Conservation (phyloP, 1,140 invertebrate genomes). For the Micrasema longulum region DNA sequence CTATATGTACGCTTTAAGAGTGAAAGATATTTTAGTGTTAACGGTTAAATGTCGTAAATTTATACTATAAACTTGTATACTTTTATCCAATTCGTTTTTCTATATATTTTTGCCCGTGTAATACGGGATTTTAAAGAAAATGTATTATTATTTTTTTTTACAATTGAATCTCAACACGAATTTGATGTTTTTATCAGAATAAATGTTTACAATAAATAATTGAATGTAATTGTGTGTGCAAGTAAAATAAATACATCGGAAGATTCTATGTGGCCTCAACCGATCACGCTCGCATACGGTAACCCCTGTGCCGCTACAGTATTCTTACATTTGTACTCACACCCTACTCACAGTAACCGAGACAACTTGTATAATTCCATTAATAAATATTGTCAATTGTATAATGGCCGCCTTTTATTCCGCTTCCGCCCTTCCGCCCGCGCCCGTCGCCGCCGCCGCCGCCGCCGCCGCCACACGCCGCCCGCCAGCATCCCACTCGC, state of each 20-base stretch:
- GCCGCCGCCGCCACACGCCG: too few relatives aligned
- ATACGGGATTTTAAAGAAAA: conserved; percentile 52
- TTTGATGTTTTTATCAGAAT: conserved; percentile 54
- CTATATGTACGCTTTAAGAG: conserved; percentile 53
- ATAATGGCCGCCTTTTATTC: conserved; percentile 63
- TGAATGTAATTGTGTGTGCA: conserved; percentile 56
- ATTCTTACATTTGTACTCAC: conserved; percentile 68
- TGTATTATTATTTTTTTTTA: conserved; percentile 55
- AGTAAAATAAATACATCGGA: conserved; percentile 49
- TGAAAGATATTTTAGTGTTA: conserved; percentile 51
- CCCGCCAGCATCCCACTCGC: conserved; percentile 56
- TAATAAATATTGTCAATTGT: conserved; percentile 72
- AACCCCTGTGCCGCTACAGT: conserved; percentile 40
- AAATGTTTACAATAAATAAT: conserved; percentile 56
- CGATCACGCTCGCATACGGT: conserved; percentile 39
- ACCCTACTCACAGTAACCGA: conserved; percentile 68
- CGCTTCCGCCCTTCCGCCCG: conserved; percentile 58
- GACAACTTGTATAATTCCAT: conserved; percentile 69
- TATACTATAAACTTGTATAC: conserved; percentile 66
- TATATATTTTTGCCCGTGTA: conserved; percentile 55
- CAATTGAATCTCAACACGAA: conserved; percentile 55
- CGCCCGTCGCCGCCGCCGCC: too few relatives aligned
- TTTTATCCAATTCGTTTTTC: conserved; percentile 55
- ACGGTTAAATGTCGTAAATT: conserved; percentile 58
- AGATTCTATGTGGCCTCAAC: conserved; percentile 42